A percentile compares a stretch with the other conserved stretches of the same genome.
These are phyloP conservation scores for Alosa sapidissima DNA, from an alignment of 2,797 vertebrate species.

Conservation along the genomic window DNA sequence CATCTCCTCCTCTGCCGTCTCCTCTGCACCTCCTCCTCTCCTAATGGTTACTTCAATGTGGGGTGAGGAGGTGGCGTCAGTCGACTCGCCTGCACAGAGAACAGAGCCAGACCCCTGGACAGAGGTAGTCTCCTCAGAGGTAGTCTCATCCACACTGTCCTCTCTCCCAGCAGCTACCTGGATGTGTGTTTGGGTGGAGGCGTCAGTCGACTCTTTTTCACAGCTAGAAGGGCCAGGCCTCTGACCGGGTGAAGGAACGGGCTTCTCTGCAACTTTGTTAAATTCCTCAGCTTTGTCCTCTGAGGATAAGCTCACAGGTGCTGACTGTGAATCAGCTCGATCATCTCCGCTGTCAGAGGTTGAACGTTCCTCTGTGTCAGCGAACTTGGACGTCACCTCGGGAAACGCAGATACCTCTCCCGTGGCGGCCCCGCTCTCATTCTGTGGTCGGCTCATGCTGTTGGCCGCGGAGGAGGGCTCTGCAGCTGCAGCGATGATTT, in stretches of 20 bases:
- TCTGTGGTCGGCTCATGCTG: not conserved
- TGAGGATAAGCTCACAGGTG: not conserved
- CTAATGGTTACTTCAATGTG: too few relatives aligned
- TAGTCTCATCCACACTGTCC: too few relatives aligned
- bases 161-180: too few relatives aligned
- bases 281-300: not conserved
- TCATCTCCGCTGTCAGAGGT: not conserved
- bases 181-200: too few relatives aligned
- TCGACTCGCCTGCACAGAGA: not conserved
- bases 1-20: not conserved
- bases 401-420: not conserved
- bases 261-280: not conserved
- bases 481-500: conserved; percentile 4
- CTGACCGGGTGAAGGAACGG: not conserved
- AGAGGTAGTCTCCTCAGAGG: too few relatives aligned
- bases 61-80: not conserved
- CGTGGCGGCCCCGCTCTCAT: not conserved
- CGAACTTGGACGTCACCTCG: not conserved
- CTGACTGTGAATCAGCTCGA: not conserved
- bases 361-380: not conserved
- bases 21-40: not conserved
- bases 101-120: not conserved
- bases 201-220: not conserved
- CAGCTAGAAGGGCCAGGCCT: not conserved
- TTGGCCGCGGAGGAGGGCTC: not conserved